These are phyloP conservation scores for Tychaedon coryphoeus DNA, from an alignment of 2,113 vertebrate species.

Conservation along the genomic window DNA sequence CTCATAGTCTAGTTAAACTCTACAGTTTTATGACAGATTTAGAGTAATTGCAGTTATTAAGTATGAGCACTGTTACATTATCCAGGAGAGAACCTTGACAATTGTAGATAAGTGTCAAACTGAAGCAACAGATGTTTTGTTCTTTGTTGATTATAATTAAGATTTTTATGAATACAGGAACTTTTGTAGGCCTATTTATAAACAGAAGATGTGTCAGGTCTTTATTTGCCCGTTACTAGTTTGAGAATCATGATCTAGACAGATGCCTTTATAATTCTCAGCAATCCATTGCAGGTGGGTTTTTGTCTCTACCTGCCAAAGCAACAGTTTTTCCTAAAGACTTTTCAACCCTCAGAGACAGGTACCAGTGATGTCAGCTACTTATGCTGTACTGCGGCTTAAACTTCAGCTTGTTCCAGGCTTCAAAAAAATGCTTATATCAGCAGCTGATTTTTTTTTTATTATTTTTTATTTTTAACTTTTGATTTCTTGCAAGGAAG, in stretches of 20 bases:
- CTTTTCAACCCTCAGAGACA: not conserved
- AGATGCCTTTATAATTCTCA: not conserved
- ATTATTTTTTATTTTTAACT: not conserved
- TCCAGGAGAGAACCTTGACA: not conserved
- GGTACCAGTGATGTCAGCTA: not conserved
- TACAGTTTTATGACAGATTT: conserved; percentile 16
- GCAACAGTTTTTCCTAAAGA: not conserved
- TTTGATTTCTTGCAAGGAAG: not conserved
- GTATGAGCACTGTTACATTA: not conserved
- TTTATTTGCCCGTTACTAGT: not conserved
- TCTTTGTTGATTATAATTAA: not conserved
- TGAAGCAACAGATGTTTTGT: not conserved
- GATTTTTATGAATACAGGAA: not conserved
- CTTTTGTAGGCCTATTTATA: not conserved
- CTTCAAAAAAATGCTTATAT: not conserved
- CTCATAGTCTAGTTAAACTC: not conserved
- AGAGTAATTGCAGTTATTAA: conserved; percentile 27
- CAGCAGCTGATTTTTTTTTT: not conserved
- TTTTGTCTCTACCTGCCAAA: not conserved
- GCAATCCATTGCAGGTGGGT: not conserved
- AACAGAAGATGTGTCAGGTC: not conserved
- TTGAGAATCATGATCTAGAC: not conserved
- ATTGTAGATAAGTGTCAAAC: not conserved
- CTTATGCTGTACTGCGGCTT: not conserved
- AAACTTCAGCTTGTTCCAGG: not conserved